Percentiles rank a stretch among this genome's conserved stretches.
Evolutionary conservation across 2,888 invertebrate species (phyloP).

Genomic region (Bibio marci): DNA sequence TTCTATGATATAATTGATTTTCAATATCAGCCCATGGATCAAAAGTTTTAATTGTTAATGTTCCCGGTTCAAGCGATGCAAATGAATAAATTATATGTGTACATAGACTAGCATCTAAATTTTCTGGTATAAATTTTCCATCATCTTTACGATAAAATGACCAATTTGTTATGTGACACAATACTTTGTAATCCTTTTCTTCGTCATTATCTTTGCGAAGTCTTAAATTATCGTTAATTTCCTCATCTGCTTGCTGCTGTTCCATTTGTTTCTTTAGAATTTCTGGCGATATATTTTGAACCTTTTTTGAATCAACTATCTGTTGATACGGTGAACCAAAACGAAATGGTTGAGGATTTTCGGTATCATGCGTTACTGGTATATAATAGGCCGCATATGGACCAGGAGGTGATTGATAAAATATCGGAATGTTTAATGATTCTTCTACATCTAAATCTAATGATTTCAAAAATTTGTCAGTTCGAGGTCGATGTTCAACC

Average conservation of each 20-base stretch:
- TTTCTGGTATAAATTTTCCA: constrained; percentile 74
- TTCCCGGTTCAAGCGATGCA: constrained; percentile 67
- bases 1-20: constrained; percentile 66
- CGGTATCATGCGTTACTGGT: constrained; percentile 13
- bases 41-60: constrained; percentile 57
- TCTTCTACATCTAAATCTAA: background rate
- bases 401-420: constrained; percentile 10
- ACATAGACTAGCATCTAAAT: constrained; percentile 64
- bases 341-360: constrained; percentile 22
- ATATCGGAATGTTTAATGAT: background rate
- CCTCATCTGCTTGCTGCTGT: background rate
- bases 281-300: background rate
- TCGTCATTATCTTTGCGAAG: constrained; percentile 6
- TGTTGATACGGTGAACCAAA: constrained; percentile 26
- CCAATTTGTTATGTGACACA: constrained; percentile 84
- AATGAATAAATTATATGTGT: constrained; percentile 84
- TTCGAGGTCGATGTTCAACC: constrained; percentile 17
- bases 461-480: constrained; percentile 2
- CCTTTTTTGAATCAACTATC: constrained; percentile 15
- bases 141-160: constrained; percentile 67
- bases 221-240: constrained; percentile 3
- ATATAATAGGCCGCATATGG: constrained; percentile 22
- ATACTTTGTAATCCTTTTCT: constrained; percentile 33
- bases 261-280: background rate
- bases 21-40: constrained; percentile 81